Percentiles rank a stretch among this genome's conserved stretches.
Evolutionary conservation across 2,888 invertebrate genomes (phyloP).

Genomic region (Lomographa bimaculata): DNA sequence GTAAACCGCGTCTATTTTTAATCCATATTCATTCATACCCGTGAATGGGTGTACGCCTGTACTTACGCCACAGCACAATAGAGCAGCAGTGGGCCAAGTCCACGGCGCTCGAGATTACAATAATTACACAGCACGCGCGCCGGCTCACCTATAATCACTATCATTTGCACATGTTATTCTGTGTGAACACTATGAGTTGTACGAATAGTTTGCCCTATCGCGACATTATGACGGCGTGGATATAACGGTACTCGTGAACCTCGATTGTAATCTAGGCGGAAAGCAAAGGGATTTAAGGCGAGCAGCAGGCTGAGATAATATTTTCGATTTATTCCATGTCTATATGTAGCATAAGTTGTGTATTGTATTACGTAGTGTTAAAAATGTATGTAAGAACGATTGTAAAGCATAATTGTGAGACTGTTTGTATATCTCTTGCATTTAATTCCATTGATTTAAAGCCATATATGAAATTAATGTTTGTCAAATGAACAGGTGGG

Average conservation of each 20-base stretch:
- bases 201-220: constrained; percentile 67
- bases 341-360: too few species aligned
- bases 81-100: constrained; percentile 37
- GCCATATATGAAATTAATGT: too few species aligned
- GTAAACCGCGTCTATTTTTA: constrained; percentile 13
- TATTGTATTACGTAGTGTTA: too few species aligned
- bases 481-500: too few species aligned
- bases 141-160: constrained; percentile 69
- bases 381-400: too few species aligned
- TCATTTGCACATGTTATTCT: constrained; percentile 81
- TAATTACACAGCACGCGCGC: constrained; percentile 76
- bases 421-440: too few species aligned
- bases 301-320: too few species aligned
- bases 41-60: constrained; percentile 30
- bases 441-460: too few species aligned
- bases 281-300: neutral
- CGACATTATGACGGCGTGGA: constrained; percentile 35
- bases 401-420: too few species aligned
- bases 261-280: constrained; percentile 11
- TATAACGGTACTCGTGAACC: constrained; percentile 22
- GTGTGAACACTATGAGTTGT: too few species aligned
- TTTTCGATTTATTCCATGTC: too few species aligned
- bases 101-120: constrained; percentile 67
- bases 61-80: constrained; percentile 33
- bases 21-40: constrained; percentile 22